Evolutionary conservation across 1,140 invertebrate genomes (phyloP).

Genomic region (Aphidius gifuensis): DNA sequence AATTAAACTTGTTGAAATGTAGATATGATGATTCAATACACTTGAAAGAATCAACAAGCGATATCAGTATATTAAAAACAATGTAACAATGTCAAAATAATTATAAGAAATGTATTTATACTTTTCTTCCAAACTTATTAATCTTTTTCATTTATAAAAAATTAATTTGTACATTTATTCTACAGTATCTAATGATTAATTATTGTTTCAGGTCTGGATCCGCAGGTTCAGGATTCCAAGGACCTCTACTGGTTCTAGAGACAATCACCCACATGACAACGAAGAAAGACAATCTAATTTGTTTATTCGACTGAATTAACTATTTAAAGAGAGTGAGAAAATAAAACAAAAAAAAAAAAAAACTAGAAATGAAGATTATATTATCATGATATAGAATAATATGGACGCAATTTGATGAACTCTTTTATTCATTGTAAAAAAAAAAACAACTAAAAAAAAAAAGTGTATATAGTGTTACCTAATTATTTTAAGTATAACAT

Average conservation of each 20-base stretch:
- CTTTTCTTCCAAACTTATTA: no score
- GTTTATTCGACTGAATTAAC: slow-evolving; percentile 15
- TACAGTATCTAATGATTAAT: slow-evolving; percentile 5
- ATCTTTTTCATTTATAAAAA: no score
- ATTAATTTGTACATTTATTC: background rate
- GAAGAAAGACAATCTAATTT: slow-evolving; percentile 16
- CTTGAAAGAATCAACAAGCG: no score
- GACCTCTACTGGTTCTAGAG: slow-evolving; percentile 47
- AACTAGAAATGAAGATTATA: background rate
- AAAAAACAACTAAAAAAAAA: background rate
- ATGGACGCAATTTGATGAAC: slow-evolving; percentile 6
- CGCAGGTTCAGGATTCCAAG: slow-evolving; percentile 46
- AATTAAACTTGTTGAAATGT: no score
- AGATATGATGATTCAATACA: no score
- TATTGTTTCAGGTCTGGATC: slow-evolving; percentile 43
- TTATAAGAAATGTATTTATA: no score
- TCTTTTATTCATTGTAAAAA: slow-evolving; percentile 9
- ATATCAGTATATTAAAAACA: no score
- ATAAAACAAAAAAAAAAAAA: slow-evolving; percentile 4
- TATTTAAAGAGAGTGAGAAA: slow-evolving; percentile 7
- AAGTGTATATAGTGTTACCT: slow-evolving; percentile 48
- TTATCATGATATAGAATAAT: background rate
- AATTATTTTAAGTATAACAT: slow-evolving; percentile 39
- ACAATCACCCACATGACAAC: slow-evolving; percentile 14
- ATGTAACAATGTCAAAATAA: no score